Conservation (phyloP, 2,888 invertebrate genomes). For the Romanomermis culicivorax region DNA sequence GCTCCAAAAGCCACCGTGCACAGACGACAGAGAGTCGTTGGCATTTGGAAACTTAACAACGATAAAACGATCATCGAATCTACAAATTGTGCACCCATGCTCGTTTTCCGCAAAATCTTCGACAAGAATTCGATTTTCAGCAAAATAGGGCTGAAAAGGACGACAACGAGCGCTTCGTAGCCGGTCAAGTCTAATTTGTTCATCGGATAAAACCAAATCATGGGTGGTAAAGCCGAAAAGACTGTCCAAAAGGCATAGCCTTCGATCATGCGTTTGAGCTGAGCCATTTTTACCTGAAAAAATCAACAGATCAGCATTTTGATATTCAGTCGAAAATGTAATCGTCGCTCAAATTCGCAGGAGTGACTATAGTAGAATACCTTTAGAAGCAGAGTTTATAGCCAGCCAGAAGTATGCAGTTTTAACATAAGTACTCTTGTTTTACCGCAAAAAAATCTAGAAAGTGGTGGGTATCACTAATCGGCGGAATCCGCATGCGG, state of each 20-base stretch:
- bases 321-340: too few relatives aligned
- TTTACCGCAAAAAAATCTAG: too few relatives aligned
- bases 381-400: too few relatives aligned
- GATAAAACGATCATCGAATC: conserved; percentile 21
- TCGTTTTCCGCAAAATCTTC: conserved; percentile 10
- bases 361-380: too few relatives aligned
- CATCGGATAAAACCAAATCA: conserved; percentile 33
- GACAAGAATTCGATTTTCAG: conserved; percentile 10
- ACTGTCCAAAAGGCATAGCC: conserved; percentile 31
- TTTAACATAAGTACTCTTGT: too few relatives aligned
- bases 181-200: conserved; percentile 32
- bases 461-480: too few relatives aligned
- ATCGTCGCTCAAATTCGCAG: too few relatives aligned
- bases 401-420: too few relatives aligned
- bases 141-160: conserved; percentile 26
- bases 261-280: too few relatives aligned
- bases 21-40: conserved; percentile 19
- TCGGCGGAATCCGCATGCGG: too few relatives aligned
- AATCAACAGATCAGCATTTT: too few relatives aligned
- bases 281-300: too few relatives aligned
- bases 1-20: conserved; percentile 25
- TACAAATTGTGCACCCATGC: conserved; percentile 16
- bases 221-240: conserved; percentile 29
- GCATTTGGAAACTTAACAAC: conserved; percentile 27
- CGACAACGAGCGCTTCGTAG: conserved; percentile 29